Evolutionary conservation across 2,113 vertebrate species (phyloP).

Genomic region (Rhinoderma darwinii): DNA sequence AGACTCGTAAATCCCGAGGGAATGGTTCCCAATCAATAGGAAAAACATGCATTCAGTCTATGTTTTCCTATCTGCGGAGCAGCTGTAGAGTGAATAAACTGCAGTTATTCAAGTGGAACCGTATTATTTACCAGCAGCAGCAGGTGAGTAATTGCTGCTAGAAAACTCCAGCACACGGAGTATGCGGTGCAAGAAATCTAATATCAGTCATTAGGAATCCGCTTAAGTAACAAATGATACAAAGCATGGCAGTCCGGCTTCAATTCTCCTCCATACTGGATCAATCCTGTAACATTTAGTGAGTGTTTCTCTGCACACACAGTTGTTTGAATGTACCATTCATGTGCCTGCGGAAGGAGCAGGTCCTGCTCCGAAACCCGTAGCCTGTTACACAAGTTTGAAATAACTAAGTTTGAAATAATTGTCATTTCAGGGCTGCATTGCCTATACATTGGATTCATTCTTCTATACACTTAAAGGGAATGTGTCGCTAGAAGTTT

Average conservation of each 20-base stretch:
- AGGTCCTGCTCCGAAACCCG: too few species aligned
- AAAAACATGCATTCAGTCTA: neutral
- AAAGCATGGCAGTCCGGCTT: neutral
- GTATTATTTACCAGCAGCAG: neutral
- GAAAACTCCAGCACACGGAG: neutral
- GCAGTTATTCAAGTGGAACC: neutral
- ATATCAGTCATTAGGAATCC: neutral
- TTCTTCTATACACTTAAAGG: too few species aligned
- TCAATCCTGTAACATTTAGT: neutral
- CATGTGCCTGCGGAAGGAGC: too few species aligned
- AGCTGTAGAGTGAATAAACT: slow-evolving; percentile 23
- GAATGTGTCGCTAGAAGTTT: too few species aligned
- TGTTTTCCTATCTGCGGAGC: neutral
- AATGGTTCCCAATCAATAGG: slow-evolving; percentile 24
- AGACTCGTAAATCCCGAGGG: neutral
- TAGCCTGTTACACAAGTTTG: too few species aligned
- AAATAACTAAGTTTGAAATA: too few species aligned
- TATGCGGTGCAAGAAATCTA: neutral
- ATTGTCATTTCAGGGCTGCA: too few species aligned
- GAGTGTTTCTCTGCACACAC: too few species aligned
- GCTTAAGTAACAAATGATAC: neutral
- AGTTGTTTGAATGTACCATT: too few species aligned
- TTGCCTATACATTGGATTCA: too few species aligned
- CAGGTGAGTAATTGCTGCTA: neutral
- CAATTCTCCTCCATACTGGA: neutral